Evolutionary conservation across 2,113 vertebrate species (phyloP).

Genomic region (Sprattus sprattus): DNA sequence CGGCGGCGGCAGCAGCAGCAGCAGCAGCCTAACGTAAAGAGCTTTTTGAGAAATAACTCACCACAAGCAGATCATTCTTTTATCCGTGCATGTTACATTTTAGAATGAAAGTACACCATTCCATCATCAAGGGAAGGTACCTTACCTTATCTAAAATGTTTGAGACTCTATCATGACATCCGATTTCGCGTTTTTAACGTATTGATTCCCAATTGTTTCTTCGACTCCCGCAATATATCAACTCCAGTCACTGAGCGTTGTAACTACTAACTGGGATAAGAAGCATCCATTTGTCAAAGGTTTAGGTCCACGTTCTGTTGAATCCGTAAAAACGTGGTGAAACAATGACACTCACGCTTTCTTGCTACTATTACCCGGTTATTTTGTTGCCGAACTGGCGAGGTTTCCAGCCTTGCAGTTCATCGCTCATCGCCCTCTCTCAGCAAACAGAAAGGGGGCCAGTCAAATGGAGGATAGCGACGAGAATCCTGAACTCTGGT

Average conservation of each 20-base stretch:
- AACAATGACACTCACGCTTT: conserved; percentile 15
- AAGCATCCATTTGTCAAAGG: neutral
- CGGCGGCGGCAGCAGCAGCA: neutral
- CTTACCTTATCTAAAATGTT: conserved; percentile 10
- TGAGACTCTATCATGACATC: neutral
- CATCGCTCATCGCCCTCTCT: conserved; percentile 37
- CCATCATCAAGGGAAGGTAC: neutral
- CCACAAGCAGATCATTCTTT: neutral
- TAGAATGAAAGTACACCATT: neutral
- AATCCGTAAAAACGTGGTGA: neutral
- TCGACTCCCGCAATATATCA: conserved; percentile 13
- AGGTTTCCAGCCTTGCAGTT: conserved; percentile 22
- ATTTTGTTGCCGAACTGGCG: conserved; percentile 27
- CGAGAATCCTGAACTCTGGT: conserved; percentile 32
- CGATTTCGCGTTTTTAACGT: conserved; percentile 11
- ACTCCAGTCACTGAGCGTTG: neutral
- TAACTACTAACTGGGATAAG: neutral
- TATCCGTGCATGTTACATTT: neutral
- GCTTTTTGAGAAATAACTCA: neutral
- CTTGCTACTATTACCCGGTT: conserved; percentile 30
- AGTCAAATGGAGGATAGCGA: neutral
- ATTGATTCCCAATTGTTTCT: conserved; percentile 15
- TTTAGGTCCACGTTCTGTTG: conserved; percentile 1
- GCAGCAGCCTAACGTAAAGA: neutral
- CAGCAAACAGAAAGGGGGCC: neutral